Evolutionary conservation across 2,113 vertebrate species (phyloP), one percentile per base, ranked within the genome.

Genomic region (Donacobius atricapilla): DNA sequence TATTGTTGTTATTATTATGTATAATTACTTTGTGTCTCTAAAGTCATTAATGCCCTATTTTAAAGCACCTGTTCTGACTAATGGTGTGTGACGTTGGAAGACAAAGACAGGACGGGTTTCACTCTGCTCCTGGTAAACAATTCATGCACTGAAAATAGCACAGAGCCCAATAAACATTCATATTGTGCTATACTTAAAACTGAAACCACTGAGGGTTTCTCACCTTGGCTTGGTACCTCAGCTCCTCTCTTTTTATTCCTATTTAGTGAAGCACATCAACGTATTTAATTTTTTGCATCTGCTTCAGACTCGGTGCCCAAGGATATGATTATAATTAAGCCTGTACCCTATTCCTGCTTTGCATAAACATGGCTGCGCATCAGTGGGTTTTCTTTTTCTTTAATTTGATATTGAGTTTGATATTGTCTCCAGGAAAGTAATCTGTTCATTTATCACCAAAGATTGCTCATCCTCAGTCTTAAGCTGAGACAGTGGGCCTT

Each of bases 1-100:
- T 66, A 22, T 83, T 78, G 87, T 66, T 63, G 30, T 86, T 78
- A 83, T 85, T 95, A 92, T 83, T 93, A 51, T 79, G 30, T 71
- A 13, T 91, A 88, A 94, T 97, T 95, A 69, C 48, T 91, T 96
- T 87, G 85, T 68, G 54, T 91, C 94, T 97, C 63, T 54, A 13
- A 95, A 95, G 78, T 94, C 79, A 61, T 94, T 87, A 96, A 50
- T 89, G 73, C 20, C 11, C 68, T 87, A 27, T 85, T 89, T 91
- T 93, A 81, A 80, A 56, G 53, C 71, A 89, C 47, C 61, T 96
- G 72, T 91, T 88, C 79, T 84, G 79, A 73, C 19, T 86, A 82
- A 87, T 10, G 18, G 57, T 27, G 35, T 70, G 45, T 69, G 68
- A 77, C 27, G 0, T 75, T 57, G 40, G 58, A 70, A 87, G 42